Base-by-base conservation (phyloP, 1,140 invertebrate genomes). In the Idris sp. region DNA sequence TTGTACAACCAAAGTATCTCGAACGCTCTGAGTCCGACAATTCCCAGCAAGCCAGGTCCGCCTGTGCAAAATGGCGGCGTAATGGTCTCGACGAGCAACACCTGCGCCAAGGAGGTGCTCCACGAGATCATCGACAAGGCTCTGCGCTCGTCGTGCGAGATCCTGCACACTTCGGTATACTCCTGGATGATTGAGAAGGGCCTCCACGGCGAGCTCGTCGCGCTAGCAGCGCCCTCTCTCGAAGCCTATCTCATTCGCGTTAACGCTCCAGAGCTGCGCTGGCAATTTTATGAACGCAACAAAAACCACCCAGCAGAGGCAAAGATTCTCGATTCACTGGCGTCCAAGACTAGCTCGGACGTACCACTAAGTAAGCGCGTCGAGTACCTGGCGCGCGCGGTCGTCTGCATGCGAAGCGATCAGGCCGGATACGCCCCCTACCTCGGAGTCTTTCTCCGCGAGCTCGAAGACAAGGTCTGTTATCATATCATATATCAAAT, bases 211-310 rank as follows among this genome's bases (percentile, higher is more conserved):
- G 94, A 95, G 82, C 85, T 98, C 49, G 88, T 97, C 53, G 89
- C 93, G 81, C 89, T 96, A 75, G 88, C 91, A 31, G 92, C 95
- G 48, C 90, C 93, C n/a, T 95, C 93, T 3, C 87, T 98, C 30
- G 95, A 97, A 80, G 89, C 91, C 26, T 98, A 95, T 80, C 83
- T 98, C 8, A 91, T 92, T 43, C 89, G 92, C 16, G 84, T 93
- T 0, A 89, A 90, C 43, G 90, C 95, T 3, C 90, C 95, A 35
- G 96, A 99, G 85, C 88, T 99, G 51, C 87, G 99, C 9, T 99
- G 97, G 97, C 97, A 97, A 84, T 97, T 95, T 84, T 97, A 99
- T 80, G 97, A 99, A 83, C 94, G 93, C 79, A 95, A 93, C 79
- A 93, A 93, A 19, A 96, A 98, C 83, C 97, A 97, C 84, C 91